These are phyloP conservation scores for Lepidonotus clava DNA, from an alignment of 2,888 invertebrate genomes.

Conservation along the genomic window DNA sequence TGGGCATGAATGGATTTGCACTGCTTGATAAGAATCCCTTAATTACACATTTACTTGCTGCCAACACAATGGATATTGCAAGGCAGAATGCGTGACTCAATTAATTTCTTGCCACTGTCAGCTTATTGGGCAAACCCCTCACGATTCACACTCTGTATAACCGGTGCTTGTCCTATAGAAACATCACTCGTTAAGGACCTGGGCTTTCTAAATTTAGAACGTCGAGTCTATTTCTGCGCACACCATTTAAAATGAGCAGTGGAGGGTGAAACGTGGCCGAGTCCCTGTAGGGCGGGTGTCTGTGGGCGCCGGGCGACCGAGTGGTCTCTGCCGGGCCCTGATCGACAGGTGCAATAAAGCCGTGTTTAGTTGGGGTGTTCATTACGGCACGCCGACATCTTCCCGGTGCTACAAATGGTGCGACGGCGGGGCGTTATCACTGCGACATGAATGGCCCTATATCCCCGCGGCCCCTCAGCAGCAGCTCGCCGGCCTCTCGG, in stretches of 20 bases:
- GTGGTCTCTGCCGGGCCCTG: background rate
- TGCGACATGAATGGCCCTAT: background rate
- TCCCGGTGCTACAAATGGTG: background rate
- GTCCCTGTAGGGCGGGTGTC: too few relatives aligned
- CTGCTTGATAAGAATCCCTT: too few relatives aligned
- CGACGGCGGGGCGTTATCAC: background rate
- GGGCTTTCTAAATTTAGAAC: background rate
- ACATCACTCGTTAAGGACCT: background rate
- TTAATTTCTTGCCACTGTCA: too few relatives aligned
- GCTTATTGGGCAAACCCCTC: too few relatives aligned
- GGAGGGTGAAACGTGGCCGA: background rate
- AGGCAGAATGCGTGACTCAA: too few relatives aligned
- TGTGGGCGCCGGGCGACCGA: background rate
- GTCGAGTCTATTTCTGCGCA: background rate
- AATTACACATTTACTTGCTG: too few relatives aligned
- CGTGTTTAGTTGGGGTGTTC: background rate
- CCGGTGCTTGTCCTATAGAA: background rate
- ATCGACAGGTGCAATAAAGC: constrained; percentile 5
- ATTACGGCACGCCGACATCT: background rate
- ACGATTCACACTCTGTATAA: too few relatives aligned
- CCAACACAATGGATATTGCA: too few relatives aligned
- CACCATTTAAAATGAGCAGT: background rate
- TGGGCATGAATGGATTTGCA: too few relatives aligned
- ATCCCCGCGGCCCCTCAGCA: too few relatives aligned
- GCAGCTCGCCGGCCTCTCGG: too few relatives aligned